Evolutionary conservation across 2,113 vertebrate genomes (phyloP), one percentile per base, ranked within the genome.

Genomic region (Zosterops lateralis): DNA sequence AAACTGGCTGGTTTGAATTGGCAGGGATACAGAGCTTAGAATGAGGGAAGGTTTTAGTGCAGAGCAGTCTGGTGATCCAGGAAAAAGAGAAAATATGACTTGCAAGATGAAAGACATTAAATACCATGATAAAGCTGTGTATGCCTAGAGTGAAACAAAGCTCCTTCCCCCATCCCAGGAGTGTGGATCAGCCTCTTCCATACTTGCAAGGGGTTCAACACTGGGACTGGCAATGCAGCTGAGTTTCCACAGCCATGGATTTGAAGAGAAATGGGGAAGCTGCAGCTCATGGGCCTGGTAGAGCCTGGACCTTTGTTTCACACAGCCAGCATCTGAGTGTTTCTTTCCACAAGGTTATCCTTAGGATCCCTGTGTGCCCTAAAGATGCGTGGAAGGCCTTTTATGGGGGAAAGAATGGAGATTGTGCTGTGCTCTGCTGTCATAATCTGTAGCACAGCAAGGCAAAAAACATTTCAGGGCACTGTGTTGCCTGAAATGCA

Each of bases 201-300:
- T 2, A 7, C 14, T 31, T 32, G 32, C 28, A 57, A 66, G 29
- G 38, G 3, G 0, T 12, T 66, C 42, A 38, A 3, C 24, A 13
- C 6, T 10, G 9, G 16, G 20, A 58, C 9, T 47, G 53, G 42
- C 14, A 34, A 72, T 0, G 1, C 0, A 65, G 32, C 40, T 7
- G n/a, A 44, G 21, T 17, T 87, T 53, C 53, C 82, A 70, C 26
- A 48, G 28, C 6, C 70, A 44, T 0, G 7, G 48, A 44, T 75
- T 42, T 47, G 65, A 61, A 62, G 42, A 34, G 44, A 12, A 44
- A 17, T 9, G 75, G 58, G 44, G 66, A 70, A 74, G 45, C 36
- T 66, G 42, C 64, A 70, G 42, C 28, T 77, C 45, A 44, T 10
- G 14, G 65, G 26, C 60, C 42, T 36, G 34, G 24, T 1, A 56